Conservation (phyloP, 2,888 invertebrate species). For the Ceriagrion tenellum region DNA sequence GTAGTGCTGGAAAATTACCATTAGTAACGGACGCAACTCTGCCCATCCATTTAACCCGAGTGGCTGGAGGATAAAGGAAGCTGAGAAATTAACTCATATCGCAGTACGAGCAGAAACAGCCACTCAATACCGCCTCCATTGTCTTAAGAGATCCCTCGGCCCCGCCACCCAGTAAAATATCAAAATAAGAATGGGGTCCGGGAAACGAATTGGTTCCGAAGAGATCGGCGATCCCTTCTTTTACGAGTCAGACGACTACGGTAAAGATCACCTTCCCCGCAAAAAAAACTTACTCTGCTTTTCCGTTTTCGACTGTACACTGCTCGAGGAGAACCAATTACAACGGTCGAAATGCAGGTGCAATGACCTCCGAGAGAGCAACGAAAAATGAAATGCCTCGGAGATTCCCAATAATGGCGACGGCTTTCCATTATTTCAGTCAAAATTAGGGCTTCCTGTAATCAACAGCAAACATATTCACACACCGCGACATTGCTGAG, state of each 20-base stretch:
- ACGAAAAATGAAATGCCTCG: not conserved
- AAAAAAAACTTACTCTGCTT: not conserved
- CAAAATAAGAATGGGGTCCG: too few species aligned
- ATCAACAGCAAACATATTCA: too few species aligned
- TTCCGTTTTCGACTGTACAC: not conserved
- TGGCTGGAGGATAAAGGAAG: too few species aligned
- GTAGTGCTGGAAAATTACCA: too few species aligned
- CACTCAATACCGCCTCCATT: not conserved
- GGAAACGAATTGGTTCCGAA: too few species aligned
- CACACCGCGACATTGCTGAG: too few species aligned
- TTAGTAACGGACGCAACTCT: too few species aligned
- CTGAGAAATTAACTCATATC: not conserved
- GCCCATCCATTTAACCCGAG: too few species aligned
- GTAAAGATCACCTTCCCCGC: too few species aligned
- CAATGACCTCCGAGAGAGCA: not conserved
- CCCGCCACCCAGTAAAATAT: too few species aligned
- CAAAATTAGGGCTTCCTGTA: too few species aligned
- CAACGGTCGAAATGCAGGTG: not conserved
- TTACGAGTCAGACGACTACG: not conserved
- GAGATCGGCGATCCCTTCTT: not conserved
- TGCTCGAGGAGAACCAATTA: not conserved
- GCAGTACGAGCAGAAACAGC: not conserved
- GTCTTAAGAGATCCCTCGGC: not conserved
- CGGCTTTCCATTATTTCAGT: too few species aligned
- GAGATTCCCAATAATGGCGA: not conserved